Evolutionary conservation across 1,140 invertebrate species (phyloP).

Genomic region (Dreissena rostriformis): DNA sequence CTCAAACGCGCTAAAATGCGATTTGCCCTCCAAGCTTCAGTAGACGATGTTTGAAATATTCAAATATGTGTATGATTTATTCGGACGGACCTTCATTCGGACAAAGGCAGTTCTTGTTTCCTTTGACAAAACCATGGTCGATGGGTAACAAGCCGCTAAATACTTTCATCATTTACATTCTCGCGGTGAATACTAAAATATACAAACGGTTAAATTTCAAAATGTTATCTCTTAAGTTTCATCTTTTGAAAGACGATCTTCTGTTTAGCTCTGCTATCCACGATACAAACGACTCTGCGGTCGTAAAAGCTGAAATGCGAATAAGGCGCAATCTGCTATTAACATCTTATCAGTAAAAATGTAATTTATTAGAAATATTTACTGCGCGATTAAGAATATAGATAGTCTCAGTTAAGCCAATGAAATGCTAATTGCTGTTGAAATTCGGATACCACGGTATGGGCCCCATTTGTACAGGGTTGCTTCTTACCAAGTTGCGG

Average conservation of each 20-base stretch:
- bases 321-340: slow-evolving; percentile 24
- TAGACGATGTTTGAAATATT: background rate
- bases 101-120: background rate
- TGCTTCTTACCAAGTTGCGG: too few relatives aligned
- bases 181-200: background rate
- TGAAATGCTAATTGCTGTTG: slow-evolving; percentile 27
- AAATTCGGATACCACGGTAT: too few relatives aligned
- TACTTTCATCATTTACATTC: background rate
- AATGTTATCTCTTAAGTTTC: slow-evolving; percentile 24
- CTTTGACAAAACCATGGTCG: background rate
- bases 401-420: slow-evolving; percentile 23
- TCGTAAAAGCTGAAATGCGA: slow-evolving; percentile 44
- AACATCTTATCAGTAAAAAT: slow-evolving; percentile 37
- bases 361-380: slow-evolving; percentile 56
- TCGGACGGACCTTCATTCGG: background rate
- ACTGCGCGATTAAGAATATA: slow-evolving; percentile 23
- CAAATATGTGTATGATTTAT: background rate
- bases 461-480: too few relatives aligned
- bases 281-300: slow-evolving; percentile 10
- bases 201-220: slow-evolving; percentile 16
- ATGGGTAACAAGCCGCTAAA: background rate
- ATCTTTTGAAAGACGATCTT: slow-evolving; percentile 18
- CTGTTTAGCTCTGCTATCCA: slow-evolving; percentile 6
- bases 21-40: background rate
- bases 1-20: too few relatives aligned